These are phyloP conservation scores for Syngnathoides biaculeatus DNA, from an alignment of 2,113 vertebrate species.

Conservation along the genomic window DNA sequence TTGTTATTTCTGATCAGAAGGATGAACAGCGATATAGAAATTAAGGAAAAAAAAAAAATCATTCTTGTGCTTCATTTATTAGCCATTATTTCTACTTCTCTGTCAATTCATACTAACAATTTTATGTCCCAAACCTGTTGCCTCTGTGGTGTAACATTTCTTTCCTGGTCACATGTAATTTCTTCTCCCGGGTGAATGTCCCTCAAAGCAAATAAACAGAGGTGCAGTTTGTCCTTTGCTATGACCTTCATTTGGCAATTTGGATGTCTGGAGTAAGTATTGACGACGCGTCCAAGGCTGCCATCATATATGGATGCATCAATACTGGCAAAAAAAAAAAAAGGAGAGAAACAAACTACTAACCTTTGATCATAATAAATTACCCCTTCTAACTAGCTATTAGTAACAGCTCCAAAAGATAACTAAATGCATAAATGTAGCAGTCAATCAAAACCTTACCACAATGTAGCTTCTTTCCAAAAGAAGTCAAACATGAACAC, in stretches of 20 bases:
- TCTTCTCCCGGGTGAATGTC: constrained; percentile 17
- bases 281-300: constrained; percentile 10
- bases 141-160: constrained; percentile 5
- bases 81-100: too few relatives aligned
- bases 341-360: not conserved
- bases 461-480: constrained; percentile 7
- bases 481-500: constrained; percentile 14
- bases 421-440: not conserved
- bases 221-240: constrained; percentile 5
- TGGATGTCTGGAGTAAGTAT: constrained; percentile 5
- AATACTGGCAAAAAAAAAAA: constrained; percentile 9
- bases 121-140: constrained; percentile 8
- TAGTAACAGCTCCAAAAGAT: too few relatives aligned
- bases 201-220: constrained; percentile 15
- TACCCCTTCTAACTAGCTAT: too few relatives aligned
- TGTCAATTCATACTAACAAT: too few relatives aligned
- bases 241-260: constrained; percentile 19
- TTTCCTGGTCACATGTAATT: constrained; percentile 13
- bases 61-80: too few relatives aligned
- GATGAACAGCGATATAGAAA: too few relatives aligned
- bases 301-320: constrained; percentile 22
- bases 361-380: not conserved
- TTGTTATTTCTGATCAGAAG: too few relatives aligned
- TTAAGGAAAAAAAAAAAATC: too few relatives aligned
- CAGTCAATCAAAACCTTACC: constrained; percentile 5